Base-by-base conservation (phyloP, 1,140 invertebrate genomes). In the Caerostris extrusa region DNA sequence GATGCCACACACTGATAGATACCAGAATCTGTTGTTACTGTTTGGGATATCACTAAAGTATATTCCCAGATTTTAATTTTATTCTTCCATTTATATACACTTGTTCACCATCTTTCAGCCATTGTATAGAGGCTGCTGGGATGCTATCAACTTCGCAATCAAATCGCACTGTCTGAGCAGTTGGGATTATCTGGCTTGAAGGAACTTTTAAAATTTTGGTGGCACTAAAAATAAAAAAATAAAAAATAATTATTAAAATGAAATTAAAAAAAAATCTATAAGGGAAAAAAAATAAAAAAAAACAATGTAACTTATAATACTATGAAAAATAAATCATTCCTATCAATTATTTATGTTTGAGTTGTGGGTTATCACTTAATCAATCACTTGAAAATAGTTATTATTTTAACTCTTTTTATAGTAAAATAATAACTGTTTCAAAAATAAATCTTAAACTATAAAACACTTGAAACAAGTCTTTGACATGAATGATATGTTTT, bases 1-100 rank as follows among this genome's bases (percentile, higher is more conserved):
- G 96, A 96, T 5, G 97, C 97, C 19, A 98, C 96, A 95, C 98
- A 98, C 95, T 98, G 97, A 95, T 98, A 98, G 89, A 98, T 96
- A 57, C 97, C 98, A 95, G 97, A 97, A 95, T 98, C 97, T 12
- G 96, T 96, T 19, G 96, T 96, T 58, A 98, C 96, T 53, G 97
- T 97, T 85, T 97, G 97, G 5, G 97, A 96, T 92, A 98, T 97
- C 19, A 97, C 96, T 82, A 98, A 95, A 95, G 97, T 96, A 94
- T 96, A 94, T 96, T 96, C 55, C 95, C 95, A 17, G 95, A 94
- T 95, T 96, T 95, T 95, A 96, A 95, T 96, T 97, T 96, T 95
- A 97, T 95, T 95, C 97, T 95, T 95, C 97, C 97, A 94, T 95
- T 95, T 58, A 95, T 95, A 8, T 94, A 87, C 0, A 96, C 67